phyloP scores from a whole-genome alignment of 1,140 invertebrate genomes.

The Probaryconus sp. region DNA sequence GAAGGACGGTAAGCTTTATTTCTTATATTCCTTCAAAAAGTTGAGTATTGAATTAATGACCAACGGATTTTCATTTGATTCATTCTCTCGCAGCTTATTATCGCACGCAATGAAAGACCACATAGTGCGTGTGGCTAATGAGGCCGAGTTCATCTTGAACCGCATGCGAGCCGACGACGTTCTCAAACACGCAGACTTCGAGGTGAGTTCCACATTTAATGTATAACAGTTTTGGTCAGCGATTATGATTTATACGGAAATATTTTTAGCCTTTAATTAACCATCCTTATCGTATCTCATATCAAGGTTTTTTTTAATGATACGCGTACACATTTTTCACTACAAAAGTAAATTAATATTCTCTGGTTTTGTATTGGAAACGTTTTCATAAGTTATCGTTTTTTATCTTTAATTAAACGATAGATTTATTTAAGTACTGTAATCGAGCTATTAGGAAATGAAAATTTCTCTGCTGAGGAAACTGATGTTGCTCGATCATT shows the following conservation, averaged over 20 bases:
- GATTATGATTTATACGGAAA: conserved; percentile 52
- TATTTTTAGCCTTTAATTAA: conserved; percentile 40
- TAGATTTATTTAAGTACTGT: too few relatives aligned
- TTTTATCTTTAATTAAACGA: too few relatives aligned
- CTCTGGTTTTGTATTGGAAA: too few relatives aligned
- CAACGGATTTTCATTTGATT: conserved; percentile 54
- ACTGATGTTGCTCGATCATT: too few relatives aligned
- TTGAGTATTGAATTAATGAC: conserved; percentile 49
- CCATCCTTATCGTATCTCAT: conserved; percentile 16
- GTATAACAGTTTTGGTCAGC: conserved; percentile 52
- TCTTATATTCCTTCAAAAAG: conserved; percentile 25
- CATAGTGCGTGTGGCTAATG: conserved; percentile 99
- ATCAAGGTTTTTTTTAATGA: conserved; percentile 2
- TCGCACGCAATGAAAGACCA: conserved; percentile 99
- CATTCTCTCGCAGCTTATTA: conserved; percentile 83
- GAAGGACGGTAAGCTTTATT: conserved; percentile 86
- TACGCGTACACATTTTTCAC: not conserved
- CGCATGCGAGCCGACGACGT: conserved; percentile 99
- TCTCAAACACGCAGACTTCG: conserved; percentile 98
- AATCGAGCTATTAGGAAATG: too few relatives aligned
- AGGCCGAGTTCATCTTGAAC: conserved; percentile 99
- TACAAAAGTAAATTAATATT: too few relatives aligned
- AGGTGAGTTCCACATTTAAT: conserved; percentile 80
- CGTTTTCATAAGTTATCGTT: too few relatives aligned
- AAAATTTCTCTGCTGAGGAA: too few relatives aligned